Evolutionary conservation across 1,140 invertebrate species (phyloP), one percentile per base, ranked within the genome.

Genomic region (Saccostrea glomerata): DNA sequence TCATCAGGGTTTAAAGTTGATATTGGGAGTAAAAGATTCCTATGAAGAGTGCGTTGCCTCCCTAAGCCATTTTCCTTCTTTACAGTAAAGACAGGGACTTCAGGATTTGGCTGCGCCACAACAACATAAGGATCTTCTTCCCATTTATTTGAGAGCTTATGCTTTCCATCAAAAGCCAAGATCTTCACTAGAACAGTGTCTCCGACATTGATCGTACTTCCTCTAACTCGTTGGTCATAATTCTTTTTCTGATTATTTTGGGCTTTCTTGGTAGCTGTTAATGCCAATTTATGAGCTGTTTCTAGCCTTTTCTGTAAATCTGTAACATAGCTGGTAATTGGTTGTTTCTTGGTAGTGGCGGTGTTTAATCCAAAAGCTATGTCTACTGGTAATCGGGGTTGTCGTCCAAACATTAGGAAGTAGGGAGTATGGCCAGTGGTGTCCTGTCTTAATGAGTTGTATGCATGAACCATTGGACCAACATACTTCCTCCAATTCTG

Each of bases 41-140:
- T 84, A 54, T 91, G 90, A 7, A 91, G 60, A 6, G 58, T 88
- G 54, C 70, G 25, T 82, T 63, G 60, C n/a, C 66, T 63, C 25
- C 85, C 82, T 73, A 56, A 15, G 11, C 66, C 86, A 85, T 83
- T 58, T 56, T 88, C 89, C 30, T 87, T 90, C 17, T 58, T 15
- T 23, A 90, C 87, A n/a, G 56, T 47, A 85, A 73, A 91, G n/a
- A 91, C 89, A 25, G 89, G 87, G 23, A 91, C 86, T 15, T 88
- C 83, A n/a, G 58, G 25, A 85, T 91, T 89, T 77, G 90, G 82
- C 56, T 90, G 83, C 30, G 30, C 30, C 23, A 86, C 11, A 25
- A 58, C 56, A 58, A 58, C 15, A 58, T 58, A 58, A 17, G 56
- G 56, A 58, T 58, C 56, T 58, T 58, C 56, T 58, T 58, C 56